These are phyloP conservation scores for Deilephila elpenor DNA, from an alignment of 2,888 invertebrate genomes.

Conservation along the genomic window DNA sequence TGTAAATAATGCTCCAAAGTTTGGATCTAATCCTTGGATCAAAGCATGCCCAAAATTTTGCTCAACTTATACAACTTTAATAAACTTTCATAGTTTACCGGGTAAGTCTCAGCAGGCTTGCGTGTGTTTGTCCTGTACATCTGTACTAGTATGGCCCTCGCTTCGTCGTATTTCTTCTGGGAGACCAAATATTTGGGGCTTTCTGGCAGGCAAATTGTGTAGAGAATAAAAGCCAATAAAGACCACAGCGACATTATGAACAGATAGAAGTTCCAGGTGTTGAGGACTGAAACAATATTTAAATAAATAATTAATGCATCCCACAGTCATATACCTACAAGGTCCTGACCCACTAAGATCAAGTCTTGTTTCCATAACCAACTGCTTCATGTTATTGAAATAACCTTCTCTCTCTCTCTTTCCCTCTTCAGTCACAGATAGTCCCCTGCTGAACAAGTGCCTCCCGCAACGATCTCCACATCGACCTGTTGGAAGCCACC, in stretches of 20 bases:
- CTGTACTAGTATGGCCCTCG: constrained; percentile 60
- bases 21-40: background rate
- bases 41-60: background rate
- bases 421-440: too few relatives aligned
- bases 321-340: too few relatives aligned
- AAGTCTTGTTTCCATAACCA: too few relatives aligned
- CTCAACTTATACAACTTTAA: constrained; percentile 35
- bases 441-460: too few relatives aligned
- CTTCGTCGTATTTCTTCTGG: constrained; percentile 64
- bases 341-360: too few relatives aligned
- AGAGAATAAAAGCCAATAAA: constrained; percentile 56
- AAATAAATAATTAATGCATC: background rate
- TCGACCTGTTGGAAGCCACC: too few relatives aligned
- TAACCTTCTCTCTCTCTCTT: too few relatives aligned
- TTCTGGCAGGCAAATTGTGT: constrained; percentile 61
- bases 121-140: constrained; percentile 66
- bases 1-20: too few relatives aligned
- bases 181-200: constrained; percentile 71
- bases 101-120: constrained; percentile 63
- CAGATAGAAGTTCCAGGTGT: constrained; percentile 74
- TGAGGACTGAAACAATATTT: constrained; percentile 58
- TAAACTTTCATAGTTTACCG: constrained; percentile 52
- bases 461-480: too few relatives aligned
- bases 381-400: too few relatives aligned
- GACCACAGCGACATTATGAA: constrained; percentile 66